Base-by-base conservation (phyloP, 2,113 vertebrate species). In the Proterorhinus semilunaris region DNA sequence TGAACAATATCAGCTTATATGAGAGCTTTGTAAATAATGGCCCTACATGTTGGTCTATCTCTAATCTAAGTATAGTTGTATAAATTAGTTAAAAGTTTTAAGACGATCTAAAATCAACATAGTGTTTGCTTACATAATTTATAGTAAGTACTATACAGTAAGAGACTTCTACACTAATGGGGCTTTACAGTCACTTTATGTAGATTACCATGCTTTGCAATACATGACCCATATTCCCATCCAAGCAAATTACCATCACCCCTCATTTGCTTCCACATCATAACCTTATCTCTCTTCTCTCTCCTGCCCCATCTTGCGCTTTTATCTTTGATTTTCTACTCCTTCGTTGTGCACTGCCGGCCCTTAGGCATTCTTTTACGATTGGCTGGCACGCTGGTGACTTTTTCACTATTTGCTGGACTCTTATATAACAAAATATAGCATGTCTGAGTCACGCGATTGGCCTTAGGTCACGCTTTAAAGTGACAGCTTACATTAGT, bases 401-500 rank as follows among this genome's bases (percentile, higher is more conserved):
- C 21, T 36, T 42, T 42, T 53, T 45, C 51, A 15, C 21, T 17
- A 50, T 83, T 73, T 68, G 65, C 68, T 58, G 0, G 3, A 62
- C 71, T 65, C 67, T 89, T 89, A 83, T 82, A 66, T 79, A 86
- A 87, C 83, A 76, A 80, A 74, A 88, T 88, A 85, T 76, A 86
- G 73, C 77, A 75, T 79, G 85, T 88, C 63, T 78, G 82, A 85
- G 85, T 91, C 89, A 91, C 78, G 69, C 75, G 72, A 78, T 65
- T 7, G 75, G 70, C 78, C 84, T 82, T 76, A 86, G 87, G 88
- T 89, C 75, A 46, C 61, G 70, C 80, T 80, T 72, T 48, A 70
- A 87, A 73, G 82, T 79, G 82, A 90, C 83, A 62, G 77, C 72
- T 80, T 86, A 80, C 74, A 83, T 86, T 77, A 90, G 90, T 87